Evolutionary conservation across 2,797 vertebrate species (phyloP).

Genomic region (Smutsia temminckii): DNA sequence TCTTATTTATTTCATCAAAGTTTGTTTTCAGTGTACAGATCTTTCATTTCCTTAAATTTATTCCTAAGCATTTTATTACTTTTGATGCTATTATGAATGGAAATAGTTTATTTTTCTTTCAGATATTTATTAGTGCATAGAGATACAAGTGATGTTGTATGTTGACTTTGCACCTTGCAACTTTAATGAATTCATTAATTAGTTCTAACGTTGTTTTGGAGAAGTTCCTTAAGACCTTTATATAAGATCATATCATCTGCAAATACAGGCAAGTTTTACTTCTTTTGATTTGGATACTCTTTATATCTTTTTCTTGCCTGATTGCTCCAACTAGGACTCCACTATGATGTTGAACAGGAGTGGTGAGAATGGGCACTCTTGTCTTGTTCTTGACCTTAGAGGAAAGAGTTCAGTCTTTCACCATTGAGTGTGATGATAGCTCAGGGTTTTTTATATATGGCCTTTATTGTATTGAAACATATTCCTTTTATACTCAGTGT

Average conservation of each 20-base stretch:
- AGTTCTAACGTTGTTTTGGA: neutral
- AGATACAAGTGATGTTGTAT: neutral
- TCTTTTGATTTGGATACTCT: neutral
- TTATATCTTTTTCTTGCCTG: neutral
- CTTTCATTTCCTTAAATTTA: neutral
- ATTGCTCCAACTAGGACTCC: neutral
- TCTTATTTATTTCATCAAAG: neutral
- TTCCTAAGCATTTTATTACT: neutral
- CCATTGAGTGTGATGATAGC: neutral
- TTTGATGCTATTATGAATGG: neutral
- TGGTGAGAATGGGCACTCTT: neutral
- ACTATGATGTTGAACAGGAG: neutral
- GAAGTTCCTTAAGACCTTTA: neutral
- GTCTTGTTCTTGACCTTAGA: neutral
- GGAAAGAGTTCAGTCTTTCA: neutral
- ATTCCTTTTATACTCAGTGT: neutral
- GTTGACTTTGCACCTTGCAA: neutral
- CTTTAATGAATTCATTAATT: neutral
- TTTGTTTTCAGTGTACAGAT: neutral
- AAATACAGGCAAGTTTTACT: neutral
- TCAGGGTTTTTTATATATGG: neutral
- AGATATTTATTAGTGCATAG: neutral
- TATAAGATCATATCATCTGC: neutral
- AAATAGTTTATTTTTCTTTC: neutral
- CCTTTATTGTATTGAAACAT: neutral